Base-by-base conservation (phyloP, 2,113 vertebrate genomes). In the Tragelaphus strepsiceros region DNA sequence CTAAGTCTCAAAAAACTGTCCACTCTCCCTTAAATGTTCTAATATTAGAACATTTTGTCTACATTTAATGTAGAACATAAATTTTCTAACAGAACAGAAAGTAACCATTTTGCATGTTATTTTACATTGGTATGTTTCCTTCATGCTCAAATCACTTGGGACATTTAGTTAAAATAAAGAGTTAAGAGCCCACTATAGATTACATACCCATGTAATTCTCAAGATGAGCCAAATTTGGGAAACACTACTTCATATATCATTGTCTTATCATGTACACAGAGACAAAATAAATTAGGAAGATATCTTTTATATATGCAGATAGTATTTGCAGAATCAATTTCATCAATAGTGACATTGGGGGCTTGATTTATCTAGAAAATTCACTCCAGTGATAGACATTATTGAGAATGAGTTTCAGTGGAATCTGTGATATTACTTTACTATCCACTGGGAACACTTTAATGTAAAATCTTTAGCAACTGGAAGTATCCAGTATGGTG, bases 401-500 rank as follows among this genome's bases (percentile, higher is more conserved):
- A 94, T 24, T 88, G 74, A 91, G 32, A 96, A 80, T 91, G 71
- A 58, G 15, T 85, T 97, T 94, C 77, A 82, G 13, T 43, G 12
- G 35, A 89, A 96, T 53, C 78, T 88, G 58, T 30, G 14, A 49
- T 82, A 95, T 59, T 67, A 94, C 14, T 94, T 35, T 88, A 15
- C n/a, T 91, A 58, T 28, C 17, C 32, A 64, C 43, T 81, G 15
- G 43, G 22, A 93, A 46, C 30, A 87, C 8, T 82, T 77, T 58
- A 53, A 77, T 89, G 22, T 91, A 84, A 92, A 94, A 43, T 74
- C 95, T 98, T 98, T 97, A 98, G 98, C 96, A 98, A 98, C 74
- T 97, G 88, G 97, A 98, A 98, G 98, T 94, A 87, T 90, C 62
- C 91, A 95, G 97, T 97, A 98, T n/a, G 82, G 88, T 92, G 95